A percentile compares a stretch with the other conserved stretches of the same genome.
Evolutionary conservation across 2,113 vertebrate species (phyloP).

Genomic region (Chrysemys picta): DNA sequence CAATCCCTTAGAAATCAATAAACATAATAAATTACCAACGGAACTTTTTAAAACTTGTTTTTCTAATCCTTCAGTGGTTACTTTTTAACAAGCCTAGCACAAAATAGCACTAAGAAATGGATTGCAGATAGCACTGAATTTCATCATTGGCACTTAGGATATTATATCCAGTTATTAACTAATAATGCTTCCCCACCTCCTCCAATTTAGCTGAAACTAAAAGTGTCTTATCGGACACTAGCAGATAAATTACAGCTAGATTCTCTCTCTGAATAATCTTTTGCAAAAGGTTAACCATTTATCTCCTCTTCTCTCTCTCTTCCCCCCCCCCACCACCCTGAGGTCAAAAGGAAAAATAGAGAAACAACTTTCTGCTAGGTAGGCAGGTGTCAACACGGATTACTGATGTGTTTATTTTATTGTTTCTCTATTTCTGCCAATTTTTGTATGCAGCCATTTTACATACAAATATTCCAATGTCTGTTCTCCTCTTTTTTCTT

Average conservation of each 20-base stretch:
- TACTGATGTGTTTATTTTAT: background rate
- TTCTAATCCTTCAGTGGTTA: background rate
- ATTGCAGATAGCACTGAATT: background rate
- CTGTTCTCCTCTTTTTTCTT: background rate
- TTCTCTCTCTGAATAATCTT: background rate
- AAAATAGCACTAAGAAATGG: background rate
- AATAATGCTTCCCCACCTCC: background rate
- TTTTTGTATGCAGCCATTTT: background rate
- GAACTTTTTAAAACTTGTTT: fast-evolving
- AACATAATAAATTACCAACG: background rate
- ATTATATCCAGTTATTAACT: background rate
- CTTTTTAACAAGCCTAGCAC: background rate
- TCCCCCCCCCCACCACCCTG: background rate
- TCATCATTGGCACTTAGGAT: background rate
- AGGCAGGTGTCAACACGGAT: background rate
- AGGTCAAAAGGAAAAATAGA: background rate
- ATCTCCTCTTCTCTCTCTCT: background rate
- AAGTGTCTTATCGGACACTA: background rate
- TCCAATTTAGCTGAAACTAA: background rate
- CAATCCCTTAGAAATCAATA: background rate
- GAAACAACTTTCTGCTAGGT: background rate
- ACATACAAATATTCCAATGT: background rate
- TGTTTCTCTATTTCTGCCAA: background rate
- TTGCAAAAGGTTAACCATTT: background rate
- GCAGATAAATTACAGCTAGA: background rate